Evolutionary conservation across 2,888 invertebrate species (phyloP).

Genomic region (Ormyrus pomaceus): DNA sequence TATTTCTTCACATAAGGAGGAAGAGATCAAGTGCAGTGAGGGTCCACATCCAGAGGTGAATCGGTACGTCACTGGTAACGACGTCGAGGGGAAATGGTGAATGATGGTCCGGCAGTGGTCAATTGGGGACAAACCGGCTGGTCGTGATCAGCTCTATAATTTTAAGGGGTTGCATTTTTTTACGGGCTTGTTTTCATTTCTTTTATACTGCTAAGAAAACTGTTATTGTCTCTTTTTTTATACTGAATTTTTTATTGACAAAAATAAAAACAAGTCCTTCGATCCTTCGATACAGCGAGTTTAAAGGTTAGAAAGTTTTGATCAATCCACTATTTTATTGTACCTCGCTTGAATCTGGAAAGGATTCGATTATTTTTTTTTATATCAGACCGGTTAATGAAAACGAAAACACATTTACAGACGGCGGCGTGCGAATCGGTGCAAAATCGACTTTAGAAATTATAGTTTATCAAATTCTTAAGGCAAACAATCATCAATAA

Average conservation of each 20-base stretch:
- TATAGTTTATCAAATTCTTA: conserved; percentile 10
- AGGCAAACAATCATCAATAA: conserved; percentile 39
- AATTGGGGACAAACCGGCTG: conserved; percentile 63
- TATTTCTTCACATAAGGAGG: neutral
- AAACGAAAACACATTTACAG: conserved; percentile 65
- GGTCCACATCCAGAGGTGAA: conserved; percentile 38
- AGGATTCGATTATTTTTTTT: conserved; percentile 39
- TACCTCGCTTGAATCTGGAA: conserved; percentile 42
- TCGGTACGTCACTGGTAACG: conserved; percentile 53
- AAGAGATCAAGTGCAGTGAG: conserved; percentile 60
- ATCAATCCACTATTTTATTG: neutral
- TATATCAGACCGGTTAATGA: conserved; percentile 54
- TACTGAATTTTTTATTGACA: neutral
- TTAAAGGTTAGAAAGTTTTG: neutral
- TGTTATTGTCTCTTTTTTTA: neutral
- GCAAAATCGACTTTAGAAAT: conserved; percentile 79
- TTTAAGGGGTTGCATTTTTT: conserved; percentile 30
- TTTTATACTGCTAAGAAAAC: conserved; percentile 22
- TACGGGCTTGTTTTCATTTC: conserved; percentile 44
- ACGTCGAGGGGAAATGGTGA: conserved; percentile 54
- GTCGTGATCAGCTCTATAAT: conserved; percentile 69
- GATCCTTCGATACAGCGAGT: conserved; percentile 43
- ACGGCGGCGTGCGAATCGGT: conserved; percentile 78
- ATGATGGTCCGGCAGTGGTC: conserved; percentile 59
- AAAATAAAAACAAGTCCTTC: conserved; percentile 40